Evolutionary conservation across 2,888 invertebrate species (phyloP).

Genomic region (Caenorhabditis wallacei): DNA sequence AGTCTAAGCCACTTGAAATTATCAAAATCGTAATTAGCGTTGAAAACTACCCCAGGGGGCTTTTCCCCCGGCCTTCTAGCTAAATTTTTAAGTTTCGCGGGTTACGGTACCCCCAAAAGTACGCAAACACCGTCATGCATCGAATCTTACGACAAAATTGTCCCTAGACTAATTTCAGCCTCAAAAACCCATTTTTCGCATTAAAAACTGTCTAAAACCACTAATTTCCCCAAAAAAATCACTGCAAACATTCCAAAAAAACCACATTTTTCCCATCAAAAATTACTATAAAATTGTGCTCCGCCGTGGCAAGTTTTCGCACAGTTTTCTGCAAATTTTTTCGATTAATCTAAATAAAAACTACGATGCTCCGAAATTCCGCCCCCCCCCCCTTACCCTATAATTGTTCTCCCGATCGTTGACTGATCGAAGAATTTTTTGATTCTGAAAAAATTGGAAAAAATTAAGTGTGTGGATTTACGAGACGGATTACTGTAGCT

Average conservation of each 20-base stretch:
- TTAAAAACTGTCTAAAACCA: no score
- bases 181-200: no score
- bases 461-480: not conserved
- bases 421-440: slow-evolving; percentile 79
- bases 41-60: no score
- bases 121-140: no score
- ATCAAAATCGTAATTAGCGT: no score
- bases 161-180: no score
- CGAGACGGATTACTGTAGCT: slow-evolving; percentile 32
- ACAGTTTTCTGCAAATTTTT: slow-evolving; percentile 75
- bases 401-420: slow-evolving; percentile 80
- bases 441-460: slow-evolving; percentile 72
- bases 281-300: slow-evolving; percentile 72
- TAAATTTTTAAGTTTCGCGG: not conserved
- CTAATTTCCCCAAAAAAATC: not conserved
- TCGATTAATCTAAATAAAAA: not conserved
- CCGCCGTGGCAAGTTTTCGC: slow-evolving; percentile 67
- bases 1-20: no score
- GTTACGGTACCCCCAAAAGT: not conserved
- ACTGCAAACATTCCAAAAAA: not conserved
- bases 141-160: no score
- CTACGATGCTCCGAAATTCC: no score
- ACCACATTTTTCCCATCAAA: not conserved
- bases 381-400: no score
- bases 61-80: no score